Conservation (phyloP, 2,113 vertebrate species). For the Elephas maximus region DNA sequence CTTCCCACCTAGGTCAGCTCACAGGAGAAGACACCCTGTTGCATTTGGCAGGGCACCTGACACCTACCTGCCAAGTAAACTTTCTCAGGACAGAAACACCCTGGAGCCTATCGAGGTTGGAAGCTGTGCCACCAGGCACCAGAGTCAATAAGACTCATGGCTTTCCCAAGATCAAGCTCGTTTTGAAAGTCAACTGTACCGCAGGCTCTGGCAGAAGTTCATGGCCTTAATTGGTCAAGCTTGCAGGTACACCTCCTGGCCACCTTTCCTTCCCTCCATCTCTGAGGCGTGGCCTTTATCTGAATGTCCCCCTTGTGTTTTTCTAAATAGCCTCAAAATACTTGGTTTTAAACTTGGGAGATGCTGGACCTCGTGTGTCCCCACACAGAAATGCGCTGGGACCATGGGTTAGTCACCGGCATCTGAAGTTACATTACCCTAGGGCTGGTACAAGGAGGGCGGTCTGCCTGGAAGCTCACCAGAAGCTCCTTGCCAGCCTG, state of each 20-base stretch:
- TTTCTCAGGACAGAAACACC: slow-evolving; percentile 25
- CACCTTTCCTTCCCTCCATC: accelerated
- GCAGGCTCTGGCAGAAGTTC: neutral
- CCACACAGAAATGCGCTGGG: slow-evolving; percentile 18
- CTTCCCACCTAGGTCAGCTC: neutral
- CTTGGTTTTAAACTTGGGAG: neutral
- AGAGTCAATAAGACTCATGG: slow-evolving; percentile 64
- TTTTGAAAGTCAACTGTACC: neutral
- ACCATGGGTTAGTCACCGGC: slow-evolving; percentile 31
- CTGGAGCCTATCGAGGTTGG: neutral
- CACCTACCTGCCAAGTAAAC: neutral
- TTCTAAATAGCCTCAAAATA: neutral
- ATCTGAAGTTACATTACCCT: neutral
- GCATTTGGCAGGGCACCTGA: neutral
- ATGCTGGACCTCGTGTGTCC: neutral
- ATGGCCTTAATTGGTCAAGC: neutral
- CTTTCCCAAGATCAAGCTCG: slow-evolving; percentile 38
- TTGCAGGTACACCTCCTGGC: neutral
- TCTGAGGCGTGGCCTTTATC: neutral
- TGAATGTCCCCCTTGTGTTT: neutral
- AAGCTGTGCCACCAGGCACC: neutral
- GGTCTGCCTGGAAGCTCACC: neutral
- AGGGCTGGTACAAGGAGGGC: neutral
- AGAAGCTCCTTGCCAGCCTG: neutral
- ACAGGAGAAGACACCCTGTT: neutral